These are phyloP conservation scores for Calycopis cecrops DNA, from an alignment of 1,140 invertebrate species.

Conservation along the genomic window DNA sequence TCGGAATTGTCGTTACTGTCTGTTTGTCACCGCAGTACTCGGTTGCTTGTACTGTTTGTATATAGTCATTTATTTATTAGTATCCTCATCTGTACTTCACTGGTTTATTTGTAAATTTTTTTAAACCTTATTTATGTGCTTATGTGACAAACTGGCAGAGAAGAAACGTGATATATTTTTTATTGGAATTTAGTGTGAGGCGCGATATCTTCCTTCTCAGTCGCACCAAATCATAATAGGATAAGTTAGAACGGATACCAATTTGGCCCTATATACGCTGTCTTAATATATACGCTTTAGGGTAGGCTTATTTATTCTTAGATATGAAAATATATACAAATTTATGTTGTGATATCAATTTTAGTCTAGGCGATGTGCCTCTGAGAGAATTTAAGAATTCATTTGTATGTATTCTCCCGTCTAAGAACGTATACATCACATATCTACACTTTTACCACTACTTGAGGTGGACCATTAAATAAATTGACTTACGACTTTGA, in stretches of 20 bases:
- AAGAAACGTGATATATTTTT: slow-evolving; percentile 53
- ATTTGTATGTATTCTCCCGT: slow-evolving; percentile 35
- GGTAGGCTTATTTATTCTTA: slow-evolving; percentile 50
- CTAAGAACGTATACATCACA: slow-evolving; percentile 54
- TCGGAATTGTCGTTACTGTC: slow-evolving; percentile 47
- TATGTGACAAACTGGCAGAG: slow-evolving; percentile 35
- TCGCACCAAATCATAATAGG: slow-evolving; percentile 19
- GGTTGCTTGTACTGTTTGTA: slow-evolving; percentile 32
- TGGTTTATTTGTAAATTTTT: slow-evolving; percentile 14
- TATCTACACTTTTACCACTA: slow-evolving; percentile 65
- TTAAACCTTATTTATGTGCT: slow-evolving; percentile 23
- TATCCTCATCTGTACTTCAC: slow-evolving; percentile 19
- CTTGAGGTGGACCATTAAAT: slow-evolving; percentile 61
- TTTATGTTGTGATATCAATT: slow-evolving; percentile 37
- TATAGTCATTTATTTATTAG: slow-evolving; percentile 53
- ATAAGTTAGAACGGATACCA: slow-evolving; percentile 10
- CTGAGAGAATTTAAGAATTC: slow-evolving; percentile 22
- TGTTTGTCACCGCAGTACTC: slow-evolving; percentile 7
- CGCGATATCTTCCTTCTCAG: slow-evolving; percentile 18
- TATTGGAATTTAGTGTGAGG: slow-evolving; percentile 22
- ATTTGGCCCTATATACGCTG: slow-evolving; percentile 45
- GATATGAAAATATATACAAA: slow-evolving; percentile 31
- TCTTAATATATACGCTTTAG: slow-evolving; percentile 56
- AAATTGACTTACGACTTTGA: slow-evolving; percentile 20
- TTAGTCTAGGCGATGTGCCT: slow-evolving; percentile 19